Conservation (phyloP, 2,888 invertebrate species). For the Alloscopus bannaensis region DNA sequence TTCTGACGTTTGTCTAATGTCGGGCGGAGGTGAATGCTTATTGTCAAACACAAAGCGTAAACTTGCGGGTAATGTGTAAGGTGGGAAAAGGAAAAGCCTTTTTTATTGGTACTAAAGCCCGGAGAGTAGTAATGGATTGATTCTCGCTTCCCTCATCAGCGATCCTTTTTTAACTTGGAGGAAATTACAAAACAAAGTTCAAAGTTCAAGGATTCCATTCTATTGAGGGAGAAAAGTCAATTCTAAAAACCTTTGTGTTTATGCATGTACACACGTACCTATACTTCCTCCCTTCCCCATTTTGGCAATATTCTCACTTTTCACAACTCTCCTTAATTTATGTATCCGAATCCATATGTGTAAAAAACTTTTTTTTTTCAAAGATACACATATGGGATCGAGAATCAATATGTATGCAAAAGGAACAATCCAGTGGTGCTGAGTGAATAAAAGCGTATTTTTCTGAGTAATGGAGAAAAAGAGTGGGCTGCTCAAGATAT, state of each 20-base stretch:
- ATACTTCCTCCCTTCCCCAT: constrained; percentile 21
- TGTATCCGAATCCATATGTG: no score
- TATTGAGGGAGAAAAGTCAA: not conserved
- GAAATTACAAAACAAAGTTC: constrained; percentile 22
- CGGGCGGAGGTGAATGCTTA: no score
- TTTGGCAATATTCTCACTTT: no score
- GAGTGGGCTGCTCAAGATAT: no score
- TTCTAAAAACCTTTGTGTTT: not conserved
- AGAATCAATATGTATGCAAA: not conserved
- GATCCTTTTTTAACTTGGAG: constrained; percentile 10
- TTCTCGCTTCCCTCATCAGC: constrained; percentile 11
- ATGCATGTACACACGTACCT: no score
- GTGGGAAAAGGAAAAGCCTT: not conserved
- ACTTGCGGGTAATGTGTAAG: not conserved
- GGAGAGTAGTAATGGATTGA: constrained; percentile 13
- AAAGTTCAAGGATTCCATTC: constrained; percentile 35
- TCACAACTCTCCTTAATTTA: no score
- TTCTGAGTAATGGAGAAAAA: no score
- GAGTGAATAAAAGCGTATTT: constrained; percentile 1
- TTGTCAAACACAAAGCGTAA: no score
- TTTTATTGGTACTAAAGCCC: no score
- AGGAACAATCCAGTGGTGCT: not conserved
- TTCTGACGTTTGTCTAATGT: no score
- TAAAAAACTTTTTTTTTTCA: no score
- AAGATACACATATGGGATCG: no score